These are phyloP conservation scores for Irena cyanogastra DNA, from an alignment of 2,113 vertebrate species.

Conservation along the genomic window DNA sequence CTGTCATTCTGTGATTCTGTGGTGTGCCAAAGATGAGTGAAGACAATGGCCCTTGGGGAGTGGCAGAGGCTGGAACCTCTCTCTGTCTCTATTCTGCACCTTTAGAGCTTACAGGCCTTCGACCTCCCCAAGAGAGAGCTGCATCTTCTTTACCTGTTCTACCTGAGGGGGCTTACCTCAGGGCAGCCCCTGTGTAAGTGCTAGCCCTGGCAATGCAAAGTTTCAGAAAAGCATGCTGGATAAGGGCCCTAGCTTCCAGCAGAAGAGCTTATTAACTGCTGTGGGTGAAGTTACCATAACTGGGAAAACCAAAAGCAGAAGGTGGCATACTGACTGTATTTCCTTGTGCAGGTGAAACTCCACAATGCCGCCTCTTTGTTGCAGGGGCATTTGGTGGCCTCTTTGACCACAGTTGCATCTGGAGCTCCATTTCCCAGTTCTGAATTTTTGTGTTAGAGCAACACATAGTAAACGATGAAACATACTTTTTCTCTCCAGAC, in stretches of 20 bases:
- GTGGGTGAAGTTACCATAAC: neutral
- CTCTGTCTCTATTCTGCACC: neutral
- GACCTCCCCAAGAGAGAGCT: neutral
- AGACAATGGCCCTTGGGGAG: too few relatives aligned
- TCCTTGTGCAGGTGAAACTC: neutral
- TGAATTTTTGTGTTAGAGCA: neutral
- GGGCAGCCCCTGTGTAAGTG: neutral
- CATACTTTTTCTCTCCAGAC: neutral
- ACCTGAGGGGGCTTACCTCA: accelerated
- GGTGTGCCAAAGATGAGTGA: neutral
- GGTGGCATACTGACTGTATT: neutral
- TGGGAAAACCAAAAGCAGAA: neutral
- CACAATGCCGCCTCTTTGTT: neutral
- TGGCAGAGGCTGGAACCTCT: neutral
- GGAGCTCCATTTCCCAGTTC: neutral
- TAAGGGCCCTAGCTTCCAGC: neutral
- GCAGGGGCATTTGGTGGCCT: neutral
- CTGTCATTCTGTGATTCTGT: neutral
- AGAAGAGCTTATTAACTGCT: neutral
- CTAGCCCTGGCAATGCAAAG: neutral
- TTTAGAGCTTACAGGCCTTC: neutral
- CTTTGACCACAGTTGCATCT: neutral
- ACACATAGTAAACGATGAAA: neutral
- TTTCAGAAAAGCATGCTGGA: neutral
- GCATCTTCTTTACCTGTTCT: neutral